phyloP scores from a whole-genome alignment of 2,113 vertebrate species.

The Archilochus colubris region DNA sequence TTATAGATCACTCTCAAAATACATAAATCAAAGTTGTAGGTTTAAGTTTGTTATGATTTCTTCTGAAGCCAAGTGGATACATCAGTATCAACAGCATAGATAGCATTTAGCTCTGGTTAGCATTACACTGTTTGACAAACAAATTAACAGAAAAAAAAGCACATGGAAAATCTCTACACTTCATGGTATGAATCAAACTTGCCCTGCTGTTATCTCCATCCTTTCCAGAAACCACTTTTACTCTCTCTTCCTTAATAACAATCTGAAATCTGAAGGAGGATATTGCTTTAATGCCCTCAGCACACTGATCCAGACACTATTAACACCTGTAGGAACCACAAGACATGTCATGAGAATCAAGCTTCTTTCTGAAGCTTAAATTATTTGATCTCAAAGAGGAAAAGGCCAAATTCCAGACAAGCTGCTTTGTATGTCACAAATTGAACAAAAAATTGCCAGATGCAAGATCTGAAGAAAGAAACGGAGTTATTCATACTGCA shows the following conservation, averaged over 20 bases:
- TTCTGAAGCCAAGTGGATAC: neutral
- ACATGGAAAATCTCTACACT: neutral
- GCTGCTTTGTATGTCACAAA: constrained; percentile 59
- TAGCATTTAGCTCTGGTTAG: neutral
- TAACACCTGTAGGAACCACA: constrained; percentile 64
- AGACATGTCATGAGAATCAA: constrained; percentile 40
- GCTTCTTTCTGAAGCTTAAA: constrained; percentile 58
- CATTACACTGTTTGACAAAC: neutral
- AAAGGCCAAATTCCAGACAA: constrained; percentile 64
- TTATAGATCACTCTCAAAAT: neutral
- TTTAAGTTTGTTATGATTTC: neutral
- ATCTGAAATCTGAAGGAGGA: constrained; percentile 42
- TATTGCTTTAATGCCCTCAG: constrained; percentile 65
- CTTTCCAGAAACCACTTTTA: constrained; percentile 20
- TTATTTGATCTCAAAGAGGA: constrained; percentile 62
- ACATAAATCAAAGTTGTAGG: neutral
- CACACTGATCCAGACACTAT: constrained; percentile 62
- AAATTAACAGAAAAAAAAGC: neutral
- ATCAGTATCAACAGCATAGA: neutral
- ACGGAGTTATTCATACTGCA: constrained; percentile 4
- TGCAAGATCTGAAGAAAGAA: constrained; percentile 43
- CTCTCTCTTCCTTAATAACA: constrained; percentile 51
- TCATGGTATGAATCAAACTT: neutral
- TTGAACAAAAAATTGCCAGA: constrained; percentile 51
- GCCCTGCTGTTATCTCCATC: neutral